Percentiles rank a stretch among this genome's conserved stretches.
Conservation (phyloP, 2,888 invertebrate genomes). For the Pterostichus niger region DNA sequence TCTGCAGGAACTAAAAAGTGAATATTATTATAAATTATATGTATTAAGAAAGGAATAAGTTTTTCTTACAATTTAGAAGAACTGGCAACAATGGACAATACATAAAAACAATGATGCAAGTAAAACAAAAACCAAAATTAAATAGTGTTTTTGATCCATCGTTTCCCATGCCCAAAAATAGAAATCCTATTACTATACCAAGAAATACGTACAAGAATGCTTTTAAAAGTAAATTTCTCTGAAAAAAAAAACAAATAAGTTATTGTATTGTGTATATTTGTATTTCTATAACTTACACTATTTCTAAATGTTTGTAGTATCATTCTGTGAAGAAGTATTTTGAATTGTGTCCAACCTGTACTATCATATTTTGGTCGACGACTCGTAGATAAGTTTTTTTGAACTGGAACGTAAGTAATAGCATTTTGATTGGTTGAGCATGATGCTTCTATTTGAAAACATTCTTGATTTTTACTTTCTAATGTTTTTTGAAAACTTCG, state of each 20-base stretch:
- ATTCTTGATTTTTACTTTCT: constrained; percentile 56
- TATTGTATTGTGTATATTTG: neutral
- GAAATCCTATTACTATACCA: constrained; percentile 84
- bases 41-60: neutral
- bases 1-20: constrained; percentile 86
- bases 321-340: constrained; percentile 84
- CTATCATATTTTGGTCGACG: constrained; percentile 77
- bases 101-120: constrained; percentile 88
- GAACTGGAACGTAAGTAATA: constrained; percentile 67
- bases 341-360: constrained; percentile 84
- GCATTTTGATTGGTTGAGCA: constrained; percentile 61
- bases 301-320: constrained; percentile 87
- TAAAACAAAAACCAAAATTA: constrained; percentile 91
- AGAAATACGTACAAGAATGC: constrained; percentile 84
- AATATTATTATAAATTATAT: neutral
- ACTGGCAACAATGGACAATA: constrained; percentile 92
- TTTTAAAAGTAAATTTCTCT: constrained; percentile 87
- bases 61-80: constrained; percentile 86
- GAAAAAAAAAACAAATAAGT: constrained; percentile 69
- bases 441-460: neutral
- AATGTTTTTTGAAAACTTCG: constrained; percentile 72
- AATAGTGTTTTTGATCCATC: constrained; percentile 90
- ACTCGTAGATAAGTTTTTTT: constrained; percentile 73
- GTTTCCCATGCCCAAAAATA: constrained; percentile 87
- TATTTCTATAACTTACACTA: constrained; percentile 78